Evolutionary conservation across 2,888 invertebrate species (phyloP).

Genomic region (Hesperia comma): DNA sequence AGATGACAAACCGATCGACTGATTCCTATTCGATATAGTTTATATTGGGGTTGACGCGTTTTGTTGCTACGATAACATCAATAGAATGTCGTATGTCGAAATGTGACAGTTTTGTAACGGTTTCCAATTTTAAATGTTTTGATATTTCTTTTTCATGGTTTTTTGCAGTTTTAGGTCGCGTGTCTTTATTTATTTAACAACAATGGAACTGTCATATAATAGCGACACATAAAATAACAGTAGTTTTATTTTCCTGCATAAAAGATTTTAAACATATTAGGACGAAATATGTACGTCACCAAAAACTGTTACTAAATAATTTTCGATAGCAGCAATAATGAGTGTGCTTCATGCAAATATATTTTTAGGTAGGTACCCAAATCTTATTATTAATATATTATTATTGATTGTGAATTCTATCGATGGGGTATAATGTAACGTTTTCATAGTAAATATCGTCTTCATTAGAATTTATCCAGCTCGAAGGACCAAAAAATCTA

Average conservation of each 20-base stretch:
- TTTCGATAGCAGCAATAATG: no score
- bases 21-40: slow-evolving; percentile 55
- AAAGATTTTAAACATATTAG: no score
- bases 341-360: no score
- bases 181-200: background rate
- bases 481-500: no score
- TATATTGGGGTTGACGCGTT: slow-evolving; percentile 53
- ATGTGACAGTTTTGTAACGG: slow-evolving; percentile 40
- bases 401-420: no score
- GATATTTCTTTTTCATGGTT: background rate
- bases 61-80: slow-evolving; percentile 10
- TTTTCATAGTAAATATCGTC: no score
- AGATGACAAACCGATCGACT: slow-evolving; percentile 58
- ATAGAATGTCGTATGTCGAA: slow-evolving; percentile 36
- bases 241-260: background rate
- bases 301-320: no score
- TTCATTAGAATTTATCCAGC: no score
- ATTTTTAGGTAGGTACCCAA: no score
- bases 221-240: background rate
- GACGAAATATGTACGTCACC: no score
- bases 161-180: background rate
- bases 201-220: background rate
- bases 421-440: no score
- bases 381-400: no score
- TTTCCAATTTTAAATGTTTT: slow-evolving; percentile 33